Evolutionary conservation across 1,140 invertebrate genomes (phyloP).

Genomic region (Grapholita molesta): DNA sequence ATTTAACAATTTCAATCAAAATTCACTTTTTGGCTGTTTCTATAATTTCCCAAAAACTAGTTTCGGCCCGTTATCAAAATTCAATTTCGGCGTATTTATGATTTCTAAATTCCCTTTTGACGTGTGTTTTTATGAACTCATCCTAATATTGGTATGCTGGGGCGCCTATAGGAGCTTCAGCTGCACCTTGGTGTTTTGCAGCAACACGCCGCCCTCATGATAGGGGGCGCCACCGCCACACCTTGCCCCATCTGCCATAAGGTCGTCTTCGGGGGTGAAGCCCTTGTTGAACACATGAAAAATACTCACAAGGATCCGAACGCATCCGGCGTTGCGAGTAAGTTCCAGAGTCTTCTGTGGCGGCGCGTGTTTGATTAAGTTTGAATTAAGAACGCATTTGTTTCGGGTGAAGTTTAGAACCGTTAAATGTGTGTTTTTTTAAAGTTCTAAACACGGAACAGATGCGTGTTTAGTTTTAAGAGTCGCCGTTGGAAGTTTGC

Average conservation of each 20-base stretch:
- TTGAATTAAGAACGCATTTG: constrained; percentile 3
- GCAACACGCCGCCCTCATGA: constrained; percentile 94
- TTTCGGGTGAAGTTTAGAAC: neutral
- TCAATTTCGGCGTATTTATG: constrained; percentile 42
- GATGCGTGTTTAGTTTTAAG: constrained; percentile 15
- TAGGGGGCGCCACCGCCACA: constrained; percentile 92
- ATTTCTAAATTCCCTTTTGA: constrained; percentile 26
- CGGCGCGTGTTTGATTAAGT: neutral
- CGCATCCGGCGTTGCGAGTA: constrained; percentile 92
- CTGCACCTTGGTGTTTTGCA: constrained; percentile 92
- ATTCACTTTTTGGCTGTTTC: constrained; percentile 34
- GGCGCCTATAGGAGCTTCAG: constrained; percentile 85
- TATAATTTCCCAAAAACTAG: constrained; percentile 31
- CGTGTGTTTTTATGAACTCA: constrained; percentile 46
- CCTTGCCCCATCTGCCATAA: constrained; percentile 96
- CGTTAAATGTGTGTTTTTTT: neutral
- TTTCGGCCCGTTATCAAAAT: constrained; percentile 41
- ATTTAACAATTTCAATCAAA: constrained; percentile 20
- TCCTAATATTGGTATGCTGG: constrained; percentile 66
- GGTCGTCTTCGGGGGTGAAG: constrained; percentile 93
- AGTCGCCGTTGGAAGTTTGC: constrained; percentile 16
- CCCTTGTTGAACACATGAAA: constrained; percentile 97
- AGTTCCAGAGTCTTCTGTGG: constrained; percentile 74
- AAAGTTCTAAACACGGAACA: neutral
- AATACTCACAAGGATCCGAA: constrained; percentile 95